phyloP scores from a whole-genome alignment of 1,140 invertebrate genomes.

The Zaprionus nigranus region DNA sequence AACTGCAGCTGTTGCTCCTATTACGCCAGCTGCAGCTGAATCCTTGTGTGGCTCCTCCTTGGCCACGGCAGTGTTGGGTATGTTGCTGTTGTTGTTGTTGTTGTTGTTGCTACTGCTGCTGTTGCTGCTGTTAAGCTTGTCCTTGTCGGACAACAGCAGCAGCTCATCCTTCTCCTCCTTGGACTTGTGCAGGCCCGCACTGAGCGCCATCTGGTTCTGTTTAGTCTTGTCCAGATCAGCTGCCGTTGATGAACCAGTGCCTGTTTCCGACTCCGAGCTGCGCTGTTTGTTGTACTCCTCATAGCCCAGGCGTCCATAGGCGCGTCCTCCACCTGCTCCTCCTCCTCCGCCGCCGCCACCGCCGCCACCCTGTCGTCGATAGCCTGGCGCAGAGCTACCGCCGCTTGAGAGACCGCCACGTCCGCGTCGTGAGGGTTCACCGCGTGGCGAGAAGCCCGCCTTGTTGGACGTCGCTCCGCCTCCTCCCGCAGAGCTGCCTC shows the following conservation, averaged over 20 bases:
- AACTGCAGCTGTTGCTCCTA: constrained; percentile 21
- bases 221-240: constrained; percentile 88
- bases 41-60: constrained; percentile 61
- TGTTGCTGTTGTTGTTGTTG: constrained; percentile 28
- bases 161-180: constrained; percentile 69
- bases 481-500: constrained; percentile 2
- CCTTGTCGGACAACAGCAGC: constrained; percentile 48
- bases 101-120: constrained; percentile 32
- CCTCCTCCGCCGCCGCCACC: neutral
- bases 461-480: constrained; percentile 58
- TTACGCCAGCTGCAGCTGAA: constrained; percentile 14
- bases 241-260: constrained; percentile 13
- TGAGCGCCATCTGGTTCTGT: constrained; percentile 88
- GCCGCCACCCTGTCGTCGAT: constrained; percentile 18
- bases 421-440: constrained; percentile 92
- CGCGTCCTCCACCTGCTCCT: constrained; percentile 35
- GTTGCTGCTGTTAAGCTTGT: constrained; percentile 53
- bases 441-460: constrained; percentile 89
- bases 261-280: constrained; percentile 71
- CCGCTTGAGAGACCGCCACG: constrained; percentile 86
- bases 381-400: constrained; percentile 20
- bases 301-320: constrained; percentile 87
- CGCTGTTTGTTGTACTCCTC: constrained; percentile 83
- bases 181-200: constrained; percentile 86
- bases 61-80: constrained; percentile 61